phyloP scores from a whole-genome alignment of 92 coral and sea anemone species.

The Hydrozoanthus gracilis region DNA sequence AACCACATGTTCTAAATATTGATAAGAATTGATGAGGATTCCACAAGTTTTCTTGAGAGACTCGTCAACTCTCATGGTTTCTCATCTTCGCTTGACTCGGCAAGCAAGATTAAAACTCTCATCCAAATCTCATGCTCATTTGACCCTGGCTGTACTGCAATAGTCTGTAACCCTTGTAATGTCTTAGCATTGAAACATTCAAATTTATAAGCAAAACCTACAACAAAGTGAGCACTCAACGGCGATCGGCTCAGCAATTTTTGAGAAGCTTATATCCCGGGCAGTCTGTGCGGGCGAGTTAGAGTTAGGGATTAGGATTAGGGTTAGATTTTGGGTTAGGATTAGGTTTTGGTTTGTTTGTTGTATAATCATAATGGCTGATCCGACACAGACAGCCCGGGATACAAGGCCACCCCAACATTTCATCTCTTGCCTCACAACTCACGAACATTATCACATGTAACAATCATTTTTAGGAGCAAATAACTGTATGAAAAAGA shows the following conservation, averaged over 20 bases:
- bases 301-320: neutral
- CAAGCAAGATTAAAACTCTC: conserved; percentile 7
- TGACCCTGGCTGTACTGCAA: neutral
- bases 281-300: conserved; percentile 1
- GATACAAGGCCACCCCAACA: neutral
- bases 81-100: conserved; percentile 10
- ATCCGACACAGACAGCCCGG: too few species aligned
- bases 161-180: neutral
- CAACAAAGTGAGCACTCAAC: conserved; percentile 9
- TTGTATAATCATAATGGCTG: too few species aligned
- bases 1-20: neutral
- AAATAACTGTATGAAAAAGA: neutral
- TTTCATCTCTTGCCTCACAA: neutral
- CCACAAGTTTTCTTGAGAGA: neutral
- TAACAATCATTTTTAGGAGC: neutral
- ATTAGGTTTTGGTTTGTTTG: too few species aligned
- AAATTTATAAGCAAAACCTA: conserved; percentile 5
- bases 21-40: conserved; percentile 6
- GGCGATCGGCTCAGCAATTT: conserved; percentile 10
- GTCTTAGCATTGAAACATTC: conserved; percentile 1
- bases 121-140: conserved; percentile 4
- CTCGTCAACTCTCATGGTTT: conserved; percentile 2
- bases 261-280: neutral
- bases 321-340: too few species aligned
- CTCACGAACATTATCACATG: neutral